phyloP scores from a whole-genome alignment of 2,888 invertebrate species.

The Spisula subtruncata region DNA sequence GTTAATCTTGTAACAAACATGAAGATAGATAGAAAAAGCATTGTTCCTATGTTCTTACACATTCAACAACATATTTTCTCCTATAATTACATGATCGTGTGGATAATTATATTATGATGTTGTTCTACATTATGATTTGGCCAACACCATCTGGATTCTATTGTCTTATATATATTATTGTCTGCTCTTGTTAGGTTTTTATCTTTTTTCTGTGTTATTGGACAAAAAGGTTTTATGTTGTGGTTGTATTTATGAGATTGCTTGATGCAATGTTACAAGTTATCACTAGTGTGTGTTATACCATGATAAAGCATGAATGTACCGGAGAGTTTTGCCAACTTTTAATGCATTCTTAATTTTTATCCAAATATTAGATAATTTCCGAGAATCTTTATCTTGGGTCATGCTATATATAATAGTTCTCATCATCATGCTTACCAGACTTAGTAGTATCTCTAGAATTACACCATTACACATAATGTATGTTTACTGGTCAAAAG shows the following conservation, averaged over 20 bases:
- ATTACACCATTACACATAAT: no score
- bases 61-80: neutral
- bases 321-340: no score
- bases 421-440: no score
- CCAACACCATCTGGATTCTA: conserved; percentile 19
- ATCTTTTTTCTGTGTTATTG: neutral
- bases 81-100: conserved; percentile 13
- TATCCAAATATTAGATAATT: no score
- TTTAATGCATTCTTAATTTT: no score
- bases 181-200: conserved; percentile 19
- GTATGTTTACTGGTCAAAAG: no score
- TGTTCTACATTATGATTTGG: conserved; percentile 14
- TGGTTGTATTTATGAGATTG: neutral
- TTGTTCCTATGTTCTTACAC: conserved; percentile 21
- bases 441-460: no score
- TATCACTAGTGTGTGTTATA: no score
- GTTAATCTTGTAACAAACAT: conserved; percentile 13
- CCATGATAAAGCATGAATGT: no score
- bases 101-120: conserved; percentile 8
- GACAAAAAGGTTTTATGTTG: neutral
- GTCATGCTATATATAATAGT: no score
- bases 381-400: no score
- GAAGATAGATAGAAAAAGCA: neutral
- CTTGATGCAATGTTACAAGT: no score
- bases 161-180: conserved; percentile 39